Percentiles rank a stretch among this genome's conserved stretches.
Conservation (phyloP, 2,113 vertebrate species). For the Dromiciops gliroides region DNA sequence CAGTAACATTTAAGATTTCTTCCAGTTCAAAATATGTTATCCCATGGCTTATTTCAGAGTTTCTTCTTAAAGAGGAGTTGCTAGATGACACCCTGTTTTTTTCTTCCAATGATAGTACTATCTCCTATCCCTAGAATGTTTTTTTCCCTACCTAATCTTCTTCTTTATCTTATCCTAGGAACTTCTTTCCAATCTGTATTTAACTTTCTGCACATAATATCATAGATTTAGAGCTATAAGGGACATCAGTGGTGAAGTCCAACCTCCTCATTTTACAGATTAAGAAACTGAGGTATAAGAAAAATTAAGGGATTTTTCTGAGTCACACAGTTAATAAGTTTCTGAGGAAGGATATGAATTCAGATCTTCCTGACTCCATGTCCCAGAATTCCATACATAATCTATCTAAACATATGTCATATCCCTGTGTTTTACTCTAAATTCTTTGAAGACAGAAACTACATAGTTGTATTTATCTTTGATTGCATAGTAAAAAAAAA, state of each 20-base stretch:
- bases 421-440: background rate
- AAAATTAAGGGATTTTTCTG: background rate
- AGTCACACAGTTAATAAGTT: background rate
- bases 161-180: too few relatives aligned
- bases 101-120: background rate
- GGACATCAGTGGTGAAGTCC: background rate
- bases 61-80: background rate
- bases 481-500: too few relatives aligned
- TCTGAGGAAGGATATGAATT: background rate
- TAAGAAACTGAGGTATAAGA: background rate
- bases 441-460: background rate
- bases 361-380: background rate
- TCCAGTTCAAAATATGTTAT: background rate
- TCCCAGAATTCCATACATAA: background rate
- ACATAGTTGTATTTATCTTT: background rate
- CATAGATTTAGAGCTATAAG: background rate
- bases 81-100: background rate
- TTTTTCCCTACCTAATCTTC: background rate
- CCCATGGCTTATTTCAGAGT: background rate
- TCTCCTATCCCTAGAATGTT: background rate
- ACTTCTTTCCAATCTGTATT: background rate
- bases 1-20: background rate
- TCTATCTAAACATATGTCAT: background rate
- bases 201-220: background rate
- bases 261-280: background rate